A percentile compares a stretch with the other conserved stretches of the same genome.
Conservation (phyloP, 2,888 invertebrate genomes). For the Chelonus formosanus region DNA sequence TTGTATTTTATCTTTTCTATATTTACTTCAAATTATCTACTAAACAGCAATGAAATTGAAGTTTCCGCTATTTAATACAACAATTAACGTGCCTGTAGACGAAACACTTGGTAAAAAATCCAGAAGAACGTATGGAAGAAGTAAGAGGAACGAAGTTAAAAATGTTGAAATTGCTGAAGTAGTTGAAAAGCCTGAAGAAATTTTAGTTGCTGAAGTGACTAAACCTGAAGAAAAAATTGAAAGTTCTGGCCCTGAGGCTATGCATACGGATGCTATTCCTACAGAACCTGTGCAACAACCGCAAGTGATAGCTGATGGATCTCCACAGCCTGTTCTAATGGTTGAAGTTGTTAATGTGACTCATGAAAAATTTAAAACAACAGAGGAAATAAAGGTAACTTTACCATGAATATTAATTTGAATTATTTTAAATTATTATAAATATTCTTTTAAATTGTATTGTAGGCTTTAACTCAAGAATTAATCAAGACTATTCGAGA, state of each 20-base stretch:
- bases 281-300: neutral
- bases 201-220: constrained; percentile 33
- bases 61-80: constrained; percentile 84
- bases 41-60: constrained; percentile 77
- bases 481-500: constrained; percentile 97
- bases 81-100: constrained; percentile 84
- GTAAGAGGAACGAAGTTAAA: constrained; percentile 50
- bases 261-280: constrained; percentile 1
- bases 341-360: constrained; percentile 93
- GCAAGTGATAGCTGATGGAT: constrained; percentile 27
- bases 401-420: constrained; percentile 7
- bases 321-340: constrained; percentile 77
- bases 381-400: constrained; percentile 88
- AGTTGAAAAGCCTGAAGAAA: constrained; percentile 35
- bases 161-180: constrained; percentile 23
- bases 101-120: constrained; percentile 68
- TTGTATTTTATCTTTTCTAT: constrained; percentile 5
- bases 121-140: constrained; percentile 50
- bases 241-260: neutral
- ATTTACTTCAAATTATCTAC: constrained; percentile 28
- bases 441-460: constrained; percentile 20
- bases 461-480: constrained; percentile 89
- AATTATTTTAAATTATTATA: neutral
- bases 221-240: constrained; percentile 27
- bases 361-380: constrained; percentile 88